phyloP scores from a whole-genome alignment of 2,797 vertebrate species.

The Rhinogobio ventralis region DNA sequence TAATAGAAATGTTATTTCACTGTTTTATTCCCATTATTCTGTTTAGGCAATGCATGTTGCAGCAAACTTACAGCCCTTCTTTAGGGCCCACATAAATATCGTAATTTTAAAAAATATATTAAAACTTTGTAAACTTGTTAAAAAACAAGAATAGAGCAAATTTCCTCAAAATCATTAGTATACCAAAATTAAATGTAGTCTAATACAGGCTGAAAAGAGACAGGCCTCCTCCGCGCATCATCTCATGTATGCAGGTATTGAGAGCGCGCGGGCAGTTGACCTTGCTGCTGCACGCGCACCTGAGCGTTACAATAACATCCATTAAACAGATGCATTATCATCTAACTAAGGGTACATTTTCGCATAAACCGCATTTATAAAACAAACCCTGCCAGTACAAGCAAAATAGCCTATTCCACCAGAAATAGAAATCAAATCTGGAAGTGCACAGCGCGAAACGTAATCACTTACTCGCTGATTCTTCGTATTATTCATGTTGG shows the following conservation, averaged over 20 bases:
- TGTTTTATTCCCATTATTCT: background rate
- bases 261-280: slow-evolving; percentile 38
- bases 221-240: slow-evolving; percentile 8
- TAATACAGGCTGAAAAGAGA: background rate
- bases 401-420: background rate
- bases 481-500: slow-evolving; percentile 76
- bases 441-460: background rate
- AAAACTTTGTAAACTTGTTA: background rate
- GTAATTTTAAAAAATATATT: background rate
- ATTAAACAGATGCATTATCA: background rate
- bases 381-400: background rate
- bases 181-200: background rate
- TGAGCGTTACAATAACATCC: slow-evolving; percentile 13
- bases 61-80: background rate
- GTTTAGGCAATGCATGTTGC: background rate
- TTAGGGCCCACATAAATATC: background rate
- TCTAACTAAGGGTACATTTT: background rate
- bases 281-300: slow-evolving; percentile 45
- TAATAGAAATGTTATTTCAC: background rate
- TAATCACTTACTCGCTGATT: slow-evolving; percentile 74
- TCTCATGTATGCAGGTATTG: background rate
- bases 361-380: background rate
- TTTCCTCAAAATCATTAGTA: no score
- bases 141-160: background rate
- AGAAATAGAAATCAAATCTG: background rate